Percentiles rank a stretch among this genome's conserved stretches.
Evolutionary conservation across 2,888 invertebrate genomes (phyloP).

Genomic region (Lordiphosa fenestrarum): DNA sequence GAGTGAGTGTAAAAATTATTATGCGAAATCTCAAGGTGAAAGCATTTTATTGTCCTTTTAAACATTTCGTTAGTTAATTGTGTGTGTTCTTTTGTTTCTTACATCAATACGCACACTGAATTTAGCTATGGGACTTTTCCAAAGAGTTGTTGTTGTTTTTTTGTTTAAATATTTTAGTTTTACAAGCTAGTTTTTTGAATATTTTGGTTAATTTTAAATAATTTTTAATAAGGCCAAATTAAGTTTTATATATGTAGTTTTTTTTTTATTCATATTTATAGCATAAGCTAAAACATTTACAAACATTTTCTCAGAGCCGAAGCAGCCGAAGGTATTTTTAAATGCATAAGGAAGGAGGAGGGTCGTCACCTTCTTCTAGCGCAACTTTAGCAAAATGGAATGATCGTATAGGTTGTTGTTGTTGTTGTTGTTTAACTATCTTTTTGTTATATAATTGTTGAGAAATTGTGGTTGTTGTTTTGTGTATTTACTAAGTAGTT

Average conservation of each 20-base stretch:
- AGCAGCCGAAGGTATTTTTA: constrained; percentile 61
- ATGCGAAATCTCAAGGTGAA: constrained; percentile 44
- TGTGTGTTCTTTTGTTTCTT: constrained; percentile 15
- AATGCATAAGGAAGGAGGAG: constrained; percentile 50
- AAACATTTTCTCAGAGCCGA: constrained; percentile 43
- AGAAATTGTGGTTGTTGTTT: constrained; percentile 17
- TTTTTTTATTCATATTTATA: constrained; percentile 17
- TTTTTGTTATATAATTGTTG: constrained; percentile 26
- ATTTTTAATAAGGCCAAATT: constrained; percentile 78
- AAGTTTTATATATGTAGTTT: constrained; percentile 51
- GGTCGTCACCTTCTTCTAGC: constrained; percentile 45
- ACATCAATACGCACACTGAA: constrained; percentile 61
- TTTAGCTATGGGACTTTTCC: constrained; percentile 71
- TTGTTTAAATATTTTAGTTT: constrained; percentile 9
- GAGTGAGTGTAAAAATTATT: constrained; percentile 32
- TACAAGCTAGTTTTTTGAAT: constrained; percentile 43
- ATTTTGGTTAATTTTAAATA: constrained; percentile 57
- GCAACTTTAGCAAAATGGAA: constrained; percentile 69
- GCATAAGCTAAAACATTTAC: constrained; percentile 42
- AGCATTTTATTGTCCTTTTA: constrained; percentile 46
- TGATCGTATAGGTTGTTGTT: constrained; percentile 70
- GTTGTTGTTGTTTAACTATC: constrained; percentile 33
- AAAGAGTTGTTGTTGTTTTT: constrained; percentile 37
- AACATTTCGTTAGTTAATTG: constrained; percentile 40
- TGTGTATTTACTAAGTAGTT: constrained; percentile 8